Evolutionary conservation across 2,797 vertebrate species (phyloP).

Genomic region (Crypturellus tataupa): DNA sequence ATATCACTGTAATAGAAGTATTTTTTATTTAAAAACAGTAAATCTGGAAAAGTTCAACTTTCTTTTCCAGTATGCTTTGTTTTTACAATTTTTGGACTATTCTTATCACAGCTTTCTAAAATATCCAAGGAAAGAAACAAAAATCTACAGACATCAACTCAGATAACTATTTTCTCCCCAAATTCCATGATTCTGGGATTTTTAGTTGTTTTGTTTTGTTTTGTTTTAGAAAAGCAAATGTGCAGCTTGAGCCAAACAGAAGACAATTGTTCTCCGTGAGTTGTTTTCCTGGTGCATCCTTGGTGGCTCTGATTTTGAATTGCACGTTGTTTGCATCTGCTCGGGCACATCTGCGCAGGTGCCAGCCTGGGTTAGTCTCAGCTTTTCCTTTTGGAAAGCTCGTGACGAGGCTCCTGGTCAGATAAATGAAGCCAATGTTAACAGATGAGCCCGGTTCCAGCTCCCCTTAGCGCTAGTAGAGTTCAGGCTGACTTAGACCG

Average conservation of each 20-base stretch:
- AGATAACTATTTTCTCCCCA: background rate
- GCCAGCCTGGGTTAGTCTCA: background rate
- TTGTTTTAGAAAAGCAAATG: background rate
- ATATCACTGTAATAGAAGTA: background rate
- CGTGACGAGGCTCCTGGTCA: background rate
- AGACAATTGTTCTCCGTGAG: background rate
- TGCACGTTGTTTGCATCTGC: background rate
- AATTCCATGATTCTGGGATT: background rate
- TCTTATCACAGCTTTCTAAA: background rate
- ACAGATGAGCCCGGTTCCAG: background rate
- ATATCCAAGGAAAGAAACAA: background rate
- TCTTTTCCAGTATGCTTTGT: background rate
- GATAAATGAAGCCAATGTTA: background rate
- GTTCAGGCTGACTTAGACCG: background rate
- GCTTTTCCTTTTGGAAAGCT: background rate
- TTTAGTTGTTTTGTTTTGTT: background rate
- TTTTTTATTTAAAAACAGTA: background rate
- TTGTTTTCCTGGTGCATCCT: background rate
- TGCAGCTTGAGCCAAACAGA: rapidly evolving
- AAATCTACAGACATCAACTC: background rate
- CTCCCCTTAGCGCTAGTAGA: rapidly evolving
- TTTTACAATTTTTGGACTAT: background rate
- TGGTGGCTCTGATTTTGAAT: background rate
- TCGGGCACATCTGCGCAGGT: background rate
- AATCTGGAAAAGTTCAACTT: background rate